Evolutionary conservation across 2,797 vertebrate species (phyloP), one percentile per base, ranked within the genome.

Genomic region (Hipposideros larvatus): DNA sequence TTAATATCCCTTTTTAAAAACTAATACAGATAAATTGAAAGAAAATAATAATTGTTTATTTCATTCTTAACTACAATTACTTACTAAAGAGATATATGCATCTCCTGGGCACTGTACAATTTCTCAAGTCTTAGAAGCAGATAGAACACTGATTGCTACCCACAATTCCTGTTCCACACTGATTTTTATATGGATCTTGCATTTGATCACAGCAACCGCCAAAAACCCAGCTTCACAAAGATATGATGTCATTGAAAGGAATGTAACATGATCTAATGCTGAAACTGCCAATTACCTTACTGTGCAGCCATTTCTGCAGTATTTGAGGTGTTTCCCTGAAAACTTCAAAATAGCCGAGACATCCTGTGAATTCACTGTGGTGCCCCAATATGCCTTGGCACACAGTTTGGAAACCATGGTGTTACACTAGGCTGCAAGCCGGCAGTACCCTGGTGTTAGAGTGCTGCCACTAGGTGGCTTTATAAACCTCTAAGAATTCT

Each of bases 161-260:
- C 10, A 28, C 16, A 41, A 61, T 87, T 46, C 34, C 71, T 59
- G 7, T 26, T 41, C n/a, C 19, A 48, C 28, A n/a, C 0, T 48
- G 48, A 77, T 59, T 91, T 95, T 57, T 84, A 7, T 51, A 34
- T 91, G 3, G 11, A 41, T 71, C n/a, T 71, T 46, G 8, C 37
- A 34, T 78, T 85, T 41, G 9, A 79, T 34, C 34, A 89, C 11
- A 73, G 28, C 16, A 51, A 51, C 68, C n/a, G 82, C 37, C 73
- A 90, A 74, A 95, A 95, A 37, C 24, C 34, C 51, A 74, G 63
- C 31, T 94, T 95, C 15, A 57, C 43, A 92, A 86, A 95, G 55
- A 63, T 70, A 43, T 1, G n/a, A 68, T 55, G 28, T 91, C 53
- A 74, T 31, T 8, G 48, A 77, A 92, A 91, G 57, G 37, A 79